Base-by-base conservation (phyloP, 2,888 invertebrate genomes). In the Patella depressa region DNA sequence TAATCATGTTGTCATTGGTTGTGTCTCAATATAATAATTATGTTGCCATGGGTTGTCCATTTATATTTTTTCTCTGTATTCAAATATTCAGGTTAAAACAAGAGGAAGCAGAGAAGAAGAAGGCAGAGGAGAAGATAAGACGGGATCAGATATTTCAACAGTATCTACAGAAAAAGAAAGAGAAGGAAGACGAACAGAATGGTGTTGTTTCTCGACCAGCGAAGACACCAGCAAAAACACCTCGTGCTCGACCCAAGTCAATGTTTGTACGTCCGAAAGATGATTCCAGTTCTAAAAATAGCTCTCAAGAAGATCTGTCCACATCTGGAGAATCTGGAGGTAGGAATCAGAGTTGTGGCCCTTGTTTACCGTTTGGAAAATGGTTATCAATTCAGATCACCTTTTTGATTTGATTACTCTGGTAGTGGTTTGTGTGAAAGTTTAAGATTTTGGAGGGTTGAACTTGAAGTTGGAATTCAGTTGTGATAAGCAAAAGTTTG, bases 81-180 rank as follows among this genome's bases (percentile, higher is more conserved):
- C 19, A 19, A 65, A 12, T 65, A 19, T 79, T 5, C 78, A 92
- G 92, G 79, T 94, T 88, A 95, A 97, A 90, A 94, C 95, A 91
- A 94, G 96, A 93, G 93, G 94, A 89, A 85, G 91, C 87, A 93
- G 96, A 89, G 94, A 95, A 91, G 84, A 93, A 93, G 92, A 94
- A 93, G 91, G 95, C 96, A 87, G 97, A 98, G 88, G 98, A 98
- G 91, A 95, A 95, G 87, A 94, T 95, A n/a, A 93, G 97, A 79
- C 93, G 98, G 77, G 96, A 97, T 84, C 94, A 94, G 83, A 98
- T 98, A 89, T 94, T 98, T 86, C 97, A 97, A 89, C 96, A 97
- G 92, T 96, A 98, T 93, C 96, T 97, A 92, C 93, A 97, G 85
- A 97, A 98, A 91, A 98, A 98, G 92, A 96, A 96, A 77, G 95